Percentiles rank a stretch among this genome's conserved stretches.
phyloP scores from a whole-genome alignment of 1,140 invertebrate genomes.

The Babylonia areolata region DNA sequence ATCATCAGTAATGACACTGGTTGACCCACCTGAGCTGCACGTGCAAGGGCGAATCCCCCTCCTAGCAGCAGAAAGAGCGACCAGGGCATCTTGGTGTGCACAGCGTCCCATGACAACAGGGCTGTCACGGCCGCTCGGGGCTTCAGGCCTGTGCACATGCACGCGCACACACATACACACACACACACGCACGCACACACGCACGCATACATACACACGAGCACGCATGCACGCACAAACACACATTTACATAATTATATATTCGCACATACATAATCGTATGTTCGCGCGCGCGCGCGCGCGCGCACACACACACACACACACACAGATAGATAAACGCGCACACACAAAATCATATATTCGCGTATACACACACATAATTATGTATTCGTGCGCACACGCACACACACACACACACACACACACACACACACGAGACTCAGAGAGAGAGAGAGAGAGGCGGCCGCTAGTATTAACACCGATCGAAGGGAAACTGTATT shows the following conservation, averaged over 20 bases:
- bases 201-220: neutral
- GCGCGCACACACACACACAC: neutral
- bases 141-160: too few relatives aligned
- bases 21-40: constrained; percentile 44
- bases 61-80: constrained; percentile 78
- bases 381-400: too few relatives aligned
- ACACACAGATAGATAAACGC: neutral
- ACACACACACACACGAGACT: too few relatives aligned
- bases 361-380: too few relatives aligned
- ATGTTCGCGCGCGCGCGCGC: neutral
- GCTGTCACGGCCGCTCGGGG: neutral
- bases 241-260: too few relatives aligned
- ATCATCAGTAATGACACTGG: too few relatives aligned
- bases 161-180: too few relatives aligned
- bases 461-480: too few relatives aligned
- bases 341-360: neutral
- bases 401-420: too few relatives aligned
- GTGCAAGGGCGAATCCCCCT: constrained; percentile 90
- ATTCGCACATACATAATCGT: too few relatives aligned
- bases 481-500: too few relatives aligned
- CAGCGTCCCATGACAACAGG: constrained; percentile 75
- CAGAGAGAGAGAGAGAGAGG: too few relatives aligned
- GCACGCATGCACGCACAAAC: neutral
- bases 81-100: constrained; percentile 76
- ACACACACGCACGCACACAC: neutral